phyloP scores from a whole-genome alignment of 2,888 invertebrate species.

The Mycogona germanica region DNA sequence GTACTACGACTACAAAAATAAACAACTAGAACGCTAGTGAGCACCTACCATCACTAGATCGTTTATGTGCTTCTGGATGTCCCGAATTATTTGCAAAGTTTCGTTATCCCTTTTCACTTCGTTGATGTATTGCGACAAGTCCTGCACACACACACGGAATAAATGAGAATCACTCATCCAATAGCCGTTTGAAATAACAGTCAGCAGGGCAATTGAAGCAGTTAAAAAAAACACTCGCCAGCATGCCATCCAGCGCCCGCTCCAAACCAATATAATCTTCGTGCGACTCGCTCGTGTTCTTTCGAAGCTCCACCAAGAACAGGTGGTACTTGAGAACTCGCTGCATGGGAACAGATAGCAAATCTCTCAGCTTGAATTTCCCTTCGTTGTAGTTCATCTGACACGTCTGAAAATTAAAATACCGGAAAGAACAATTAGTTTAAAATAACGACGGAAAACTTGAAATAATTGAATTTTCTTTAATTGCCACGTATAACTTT shows the following conservation, averaged over 20 bases:
- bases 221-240: conserved; percentile 34
- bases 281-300: conserved; percentile 44
- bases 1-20: neutral
- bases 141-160: conserved; percentile 35
- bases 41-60: conserved; percentile 28
- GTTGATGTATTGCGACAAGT: conserved; percentile 93
- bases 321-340: conserved; percentile 95
- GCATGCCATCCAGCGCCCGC: conserved; percentile 87
- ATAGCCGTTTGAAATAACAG: neutral
- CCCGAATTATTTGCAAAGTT: conserved; percentile 73
- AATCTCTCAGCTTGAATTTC: conserved; percentile 85
- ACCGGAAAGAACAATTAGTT: conserved; percentile 11
- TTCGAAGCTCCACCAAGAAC: conserved; percentile 47
- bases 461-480: conserved; percentile 10
- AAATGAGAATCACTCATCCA: neutral
- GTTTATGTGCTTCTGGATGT: conserved; percentile 57
- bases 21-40: neutral
- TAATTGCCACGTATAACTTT: neutral
- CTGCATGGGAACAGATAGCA: conserved; percentile 97
- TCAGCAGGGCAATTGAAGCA: too few relatives aligned
- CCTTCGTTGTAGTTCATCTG: conserved; percentile 90
- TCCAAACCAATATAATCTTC: conserved; percentile 73
- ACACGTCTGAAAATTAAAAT: conserved; percentile 53
- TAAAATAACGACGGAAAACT: conserved; percentile 17
- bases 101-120: conserved; percentile 96